Evolutionary conservation across 2,113 vertebrate genomes (phyloP).

Genomic region (Peromyscus leucopus): DNA sequence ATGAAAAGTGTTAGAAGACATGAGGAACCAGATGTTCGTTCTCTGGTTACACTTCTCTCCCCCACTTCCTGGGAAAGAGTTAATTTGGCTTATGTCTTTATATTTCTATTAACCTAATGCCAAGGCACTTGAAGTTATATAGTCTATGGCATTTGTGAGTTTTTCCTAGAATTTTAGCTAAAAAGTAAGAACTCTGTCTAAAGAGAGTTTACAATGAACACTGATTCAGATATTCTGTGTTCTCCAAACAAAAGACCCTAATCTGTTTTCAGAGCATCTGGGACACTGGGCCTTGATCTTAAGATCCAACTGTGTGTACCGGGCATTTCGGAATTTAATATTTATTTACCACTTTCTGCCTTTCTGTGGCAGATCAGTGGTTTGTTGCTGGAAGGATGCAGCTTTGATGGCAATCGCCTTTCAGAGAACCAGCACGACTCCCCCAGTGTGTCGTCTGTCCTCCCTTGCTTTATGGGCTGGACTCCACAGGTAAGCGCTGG

Average conservation of each 20-base stretch:
- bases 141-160: conserved; percentile 71
- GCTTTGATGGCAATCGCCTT: conserved; percentile 94
- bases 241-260: conserved; percentile 60
- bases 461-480: conserved; percentile 97
- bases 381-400: conserved; percentile 96
- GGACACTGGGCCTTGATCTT: background rate
- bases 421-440: conserved; percentile 96
- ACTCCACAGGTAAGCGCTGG: conserved; percentile 92
- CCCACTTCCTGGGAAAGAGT: conserved; percentile 50
- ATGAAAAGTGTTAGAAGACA: conserved; percentile 60
- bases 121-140: conserved; percentile 63
- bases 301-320: conserved; percentile 61
- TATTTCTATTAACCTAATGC: conserved; percentile 76
- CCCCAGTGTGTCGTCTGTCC: conserved; percentile 95
- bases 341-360: conserved; percentile 69
- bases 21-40: conserved; percentile 58
- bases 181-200: conserved; percentile 66
- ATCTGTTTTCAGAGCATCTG: conserved; percentile 77
- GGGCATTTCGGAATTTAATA: conserved; percentile 60
- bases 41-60: conserved; percentile 68
- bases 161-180: conserved; percentile 69
- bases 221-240: conserved; percentile 56
- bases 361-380: conserved; percentile 91
- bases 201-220: conserved; percentile 57
- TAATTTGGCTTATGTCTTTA: conserved; percentile 66